Evolutionary conservation across 2,797 vertebrate species (phyloP).

Genomic region (Brachyrhaphis roseni): DNA sequence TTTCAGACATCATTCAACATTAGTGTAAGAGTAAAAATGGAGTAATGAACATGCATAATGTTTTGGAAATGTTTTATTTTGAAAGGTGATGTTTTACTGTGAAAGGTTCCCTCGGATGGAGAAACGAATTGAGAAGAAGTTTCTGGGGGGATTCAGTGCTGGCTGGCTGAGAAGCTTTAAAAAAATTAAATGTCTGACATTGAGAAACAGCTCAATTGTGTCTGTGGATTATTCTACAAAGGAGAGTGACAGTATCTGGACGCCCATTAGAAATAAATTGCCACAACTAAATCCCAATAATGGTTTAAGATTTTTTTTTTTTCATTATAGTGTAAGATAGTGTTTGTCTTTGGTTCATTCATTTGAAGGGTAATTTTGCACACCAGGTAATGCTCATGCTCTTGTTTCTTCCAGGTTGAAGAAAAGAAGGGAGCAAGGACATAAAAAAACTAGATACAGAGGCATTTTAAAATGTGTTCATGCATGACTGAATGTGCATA

Average conservation of each 20-base stretch:
- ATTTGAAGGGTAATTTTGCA: constrained; percentile 49
- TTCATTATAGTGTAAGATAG: not conserved
- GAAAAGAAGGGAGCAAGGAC: constrained; percentile 41
- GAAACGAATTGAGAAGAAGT: too few species aligned
- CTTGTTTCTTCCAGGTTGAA: constrained; percentile 24
- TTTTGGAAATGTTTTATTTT: too few species aligned
- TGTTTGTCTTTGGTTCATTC: constrained; percentile 17
- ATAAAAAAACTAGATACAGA: constrained; percentile 33
- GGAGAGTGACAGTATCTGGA: too few species aligned
- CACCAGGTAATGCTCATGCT: constrained; percentile 35
- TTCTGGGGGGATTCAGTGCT: accelerated
- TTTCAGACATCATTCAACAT: not conserved
- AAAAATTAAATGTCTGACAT: too few species aligned
- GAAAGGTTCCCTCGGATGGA: too few species aligned
- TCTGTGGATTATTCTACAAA: too few species aligned
- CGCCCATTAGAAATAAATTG: too few species aligned
- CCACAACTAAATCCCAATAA: constrained; percentile 15
- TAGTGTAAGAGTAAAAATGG: not conserved
- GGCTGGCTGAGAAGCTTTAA: too few species aligned
- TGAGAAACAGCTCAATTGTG: too few species aligned
- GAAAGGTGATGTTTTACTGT: too few species aligned
- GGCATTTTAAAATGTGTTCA: constrained; percentile 4
- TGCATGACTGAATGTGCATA: not conserved
- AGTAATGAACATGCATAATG: too few species aligned
- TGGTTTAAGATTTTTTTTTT: not conserved